A percentile compares a stretch with the other conserved stretches of the same genome.
phyloP scores from a whole-genome alignment of 2,113 vertebrate genomes.

The Paramisgurnus dabryanus region DNA sequence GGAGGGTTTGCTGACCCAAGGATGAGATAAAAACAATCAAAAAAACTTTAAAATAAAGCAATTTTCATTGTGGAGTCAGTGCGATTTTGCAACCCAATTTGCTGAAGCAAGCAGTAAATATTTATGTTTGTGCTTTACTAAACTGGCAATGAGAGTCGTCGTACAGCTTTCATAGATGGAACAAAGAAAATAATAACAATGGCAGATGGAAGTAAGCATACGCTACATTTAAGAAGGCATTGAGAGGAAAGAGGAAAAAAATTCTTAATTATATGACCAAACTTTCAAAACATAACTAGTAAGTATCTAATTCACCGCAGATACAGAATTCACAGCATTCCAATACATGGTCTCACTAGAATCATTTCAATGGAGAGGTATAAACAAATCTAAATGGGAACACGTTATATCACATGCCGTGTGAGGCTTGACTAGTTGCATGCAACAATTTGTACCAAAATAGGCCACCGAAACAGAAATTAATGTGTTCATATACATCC shows the following conservation, averaged over 20 bases:
- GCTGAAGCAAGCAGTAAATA: neutral
- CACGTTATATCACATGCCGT: neutral
- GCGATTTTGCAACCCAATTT: neutral
- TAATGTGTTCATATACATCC: neutral
- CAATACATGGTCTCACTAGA: slow-evolving; percentile 7
- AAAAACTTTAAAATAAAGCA: neutral
- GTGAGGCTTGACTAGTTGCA: neutral
- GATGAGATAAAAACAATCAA: neutral
- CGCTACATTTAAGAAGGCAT: no score
- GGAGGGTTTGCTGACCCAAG: slow-evolving; percentile 28
- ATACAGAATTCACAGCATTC: neutral
- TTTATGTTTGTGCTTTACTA: slow-evolving; percentile 31
- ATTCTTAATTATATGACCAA: neutral
- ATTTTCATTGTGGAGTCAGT: neutral
- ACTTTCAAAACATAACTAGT: neutral
- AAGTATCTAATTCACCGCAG: neutral
- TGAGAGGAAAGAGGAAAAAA: neutral
- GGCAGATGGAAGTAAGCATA: slow-evolving; percentile 4
- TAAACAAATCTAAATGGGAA: neutral
- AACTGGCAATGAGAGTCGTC: slow-evolving; percentile 21
- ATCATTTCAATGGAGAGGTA: neutral
- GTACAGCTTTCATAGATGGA: neutral
- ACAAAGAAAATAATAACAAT: neutral
- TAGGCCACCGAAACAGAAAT: neutral
- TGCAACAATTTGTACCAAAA: neutral